phyloP scores from a whole-genome alignment of 2,888 invertebrate genomes.

The Polydrusus pterygomalis region DNA sequence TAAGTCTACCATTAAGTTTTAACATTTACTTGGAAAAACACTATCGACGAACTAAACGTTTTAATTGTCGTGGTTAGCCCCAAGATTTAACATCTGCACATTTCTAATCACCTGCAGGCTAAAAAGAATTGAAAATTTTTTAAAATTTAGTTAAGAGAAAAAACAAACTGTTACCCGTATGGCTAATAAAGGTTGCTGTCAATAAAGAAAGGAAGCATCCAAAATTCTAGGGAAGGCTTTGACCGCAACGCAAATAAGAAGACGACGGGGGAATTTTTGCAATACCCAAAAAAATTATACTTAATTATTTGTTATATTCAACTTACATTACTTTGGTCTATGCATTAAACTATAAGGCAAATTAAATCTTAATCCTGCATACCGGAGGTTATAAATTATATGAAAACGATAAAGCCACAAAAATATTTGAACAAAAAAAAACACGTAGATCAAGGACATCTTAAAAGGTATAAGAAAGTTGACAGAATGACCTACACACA shows the following conservation, averaged over 20 bases:
- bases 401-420: no score
- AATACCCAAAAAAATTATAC: constrained; percentile 23
- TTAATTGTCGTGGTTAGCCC: no score
- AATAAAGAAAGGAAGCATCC: constrained; percentile 41
- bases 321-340: constrained; percentile 19
- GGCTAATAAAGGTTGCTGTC: constrained; percentile 24
- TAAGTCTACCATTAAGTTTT: no score
- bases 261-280: constrained; percentile 37
- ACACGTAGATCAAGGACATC: no score
- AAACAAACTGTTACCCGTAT: constrained; percentile 21
- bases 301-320: constrained; percentile 9
- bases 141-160: constrained; percentile 3
- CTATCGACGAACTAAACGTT: no score
- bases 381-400: no score
- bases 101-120: no score
- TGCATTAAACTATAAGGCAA: neutral
- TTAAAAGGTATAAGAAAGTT: no score
- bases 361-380: neutral
- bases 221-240: constrained; percentile 40
- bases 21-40: no score
- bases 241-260: constrained; percentile 38
- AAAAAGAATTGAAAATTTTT: neutral
- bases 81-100: no score
- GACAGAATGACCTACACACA: no score
- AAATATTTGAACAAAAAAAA: no score